A percentile compares a stretch with the other conserved stretches of the same genome.
These are phyloP conservation scores for Cydia pomonella DNA, from an alignment of 1,140 invertebrate genomes.

Conservation along the genomic window DNA sequence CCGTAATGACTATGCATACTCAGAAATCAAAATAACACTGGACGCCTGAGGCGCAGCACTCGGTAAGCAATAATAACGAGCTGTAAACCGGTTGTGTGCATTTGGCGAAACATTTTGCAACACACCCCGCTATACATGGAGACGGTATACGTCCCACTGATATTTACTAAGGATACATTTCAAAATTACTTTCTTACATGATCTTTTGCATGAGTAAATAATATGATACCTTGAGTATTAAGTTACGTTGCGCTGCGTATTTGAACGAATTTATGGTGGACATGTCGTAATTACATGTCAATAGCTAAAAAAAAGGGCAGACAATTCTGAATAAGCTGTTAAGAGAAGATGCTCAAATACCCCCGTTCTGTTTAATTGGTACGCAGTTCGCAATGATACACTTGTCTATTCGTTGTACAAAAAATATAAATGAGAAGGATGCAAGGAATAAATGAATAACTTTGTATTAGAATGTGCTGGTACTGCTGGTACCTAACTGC, in stretches of 20 bases:
- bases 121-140: slow-evolving; percentile 37
- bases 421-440: too few relatives aligned
- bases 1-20: background rate
- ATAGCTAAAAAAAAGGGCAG: background rate
- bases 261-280: background rate
- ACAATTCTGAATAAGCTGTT: too few relatives aligned
- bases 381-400: too few relatives aligned
- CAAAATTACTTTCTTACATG: slow-evolving; percentile 9
- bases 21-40: slow-evolving; percentile 6
- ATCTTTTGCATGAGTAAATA: background rate
- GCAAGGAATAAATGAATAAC: too few relatives aligned
- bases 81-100: slow-evolving; percentile 62
- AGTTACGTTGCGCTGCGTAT: background rate
- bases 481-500: too few relatives aligned
- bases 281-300: background rate
- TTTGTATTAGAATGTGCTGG: too few relatives aligned
- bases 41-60: background rate
- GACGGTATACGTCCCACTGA: slow-evolving; percentile 21
- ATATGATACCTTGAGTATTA: background rate
- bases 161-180: slow-evolving; percentile 20
- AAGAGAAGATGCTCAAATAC: too few relatives aligned
- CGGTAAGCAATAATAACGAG: slow-evolving; percentile 6
- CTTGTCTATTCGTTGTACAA: too few relatives aligned
- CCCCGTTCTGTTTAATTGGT: too few relatives aligned
- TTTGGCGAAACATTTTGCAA: slow-evolving; percentile 67